Conservation (phyloP, 1,140 invertebrate genomes). For the Bombus vancouverensis region DNA sequence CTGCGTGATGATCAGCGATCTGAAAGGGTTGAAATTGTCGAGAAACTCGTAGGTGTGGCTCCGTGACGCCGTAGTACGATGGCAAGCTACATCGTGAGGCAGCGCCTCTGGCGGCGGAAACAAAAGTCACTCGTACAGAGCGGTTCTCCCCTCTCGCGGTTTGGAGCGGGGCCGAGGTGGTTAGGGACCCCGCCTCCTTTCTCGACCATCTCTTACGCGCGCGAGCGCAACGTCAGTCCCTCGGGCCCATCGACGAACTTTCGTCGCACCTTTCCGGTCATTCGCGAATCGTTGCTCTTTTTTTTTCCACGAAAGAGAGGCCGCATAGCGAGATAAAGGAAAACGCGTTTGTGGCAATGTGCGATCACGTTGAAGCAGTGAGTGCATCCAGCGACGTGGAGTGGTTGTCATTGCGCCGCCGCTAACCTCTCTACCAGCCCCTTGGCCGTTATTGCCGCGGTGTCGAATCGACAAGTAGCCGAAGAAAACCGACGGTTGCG, state of each 20-base stretch:
- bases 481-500: conserved; percentile 39
- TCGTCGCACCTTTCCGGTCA: conserved; percentile 38
- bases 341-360: conserved; percentile 32
- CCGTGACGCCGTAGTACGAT: conserved; percentile 76
- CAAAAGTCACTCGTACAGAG: conserved; percentile 11
- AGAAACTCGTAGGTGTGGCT: conserved; percentile 75
- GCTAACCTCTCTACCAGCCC: conserved; percentile 37
- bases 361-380: conserved; percentile 45
- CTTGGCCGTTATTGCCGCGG: neutral
- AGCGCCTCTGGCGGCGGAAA: conserved; percentile 57
- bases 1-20: neutral
- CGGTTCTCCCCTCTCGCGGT: conserved; percentile 39
- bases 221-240: conserved; percentile 53
- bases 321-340: neutral
- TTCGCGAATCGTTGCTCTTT: neutral
- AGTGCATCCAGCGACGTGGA: conserved; percentile 41
- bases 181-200: conserved; percentile 69
- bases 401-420: conserved; percentile 57
- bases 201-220: conserved; percentile 59
- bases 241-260: conserved; percentile 53
- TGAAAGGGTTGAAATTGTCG: conserved; percentile 52
- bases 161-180: conserved; percentile 38
- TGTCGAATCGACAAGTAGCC: conserved; percentile 5
- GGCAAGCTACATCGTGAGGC: conserved; percentile 35
- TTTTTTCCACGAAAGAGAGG: neutral